Conservation (phyloP, 2,113 vertebrate genomes). For the Odocoileus hemionus region DNA sequence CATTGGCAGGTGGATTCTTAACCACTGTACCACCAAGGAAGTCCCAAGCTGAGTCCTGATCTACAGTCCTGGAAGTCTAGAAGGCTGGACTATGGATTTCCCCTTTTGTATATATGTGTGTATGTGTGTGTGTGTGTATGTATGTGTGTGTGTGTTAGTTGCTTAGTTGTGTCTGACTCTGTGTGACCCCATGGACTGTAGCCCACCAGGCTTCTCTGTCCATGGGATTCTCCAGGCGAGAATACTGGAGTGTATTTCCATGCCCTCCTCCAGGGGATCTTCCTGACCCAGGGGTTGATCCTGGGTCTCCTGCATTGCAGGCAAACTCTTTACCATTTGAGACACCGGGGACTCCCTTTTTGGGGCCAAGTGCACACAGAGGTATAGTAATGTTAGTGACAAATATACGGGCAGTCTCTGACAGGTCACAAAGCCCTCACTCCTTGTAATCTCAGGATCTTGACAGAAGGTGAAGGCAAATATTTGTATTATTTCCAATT, state of each 20-base stretch:
- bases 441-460: neutral
- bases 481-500: neutral
- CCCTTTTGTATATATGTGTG: neutral
- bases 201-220: neutral
- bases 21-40: neutral
- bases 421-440: neutral
- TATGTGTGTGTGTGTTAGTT: neutral
- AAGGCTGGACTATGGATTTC: neutral
- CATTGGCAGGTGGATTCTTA: neutral
- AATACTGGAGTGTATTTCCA: neutral
- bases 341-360: fast-evolving
- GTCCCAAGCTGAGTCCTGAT: neutral
- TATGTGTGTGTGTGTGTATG: neutral
- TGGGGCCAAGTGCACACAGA: neutral
- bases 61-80: neutral
- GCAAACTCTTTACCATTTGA: neutral
- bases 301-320: neutral
- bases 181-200: neutral
- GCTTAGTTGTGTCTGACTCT: neutral
- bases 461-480: neutral
- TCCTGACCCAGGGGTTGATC: neutral
- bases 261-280: neutral
- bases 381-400: neutral
- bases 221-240: neutral
- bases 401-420: neutral